Evolutionary conservation across 2,113 vertebrate genomes (phyloP).

Genomic region (Dendropsophus ebraccatus): DNA sequence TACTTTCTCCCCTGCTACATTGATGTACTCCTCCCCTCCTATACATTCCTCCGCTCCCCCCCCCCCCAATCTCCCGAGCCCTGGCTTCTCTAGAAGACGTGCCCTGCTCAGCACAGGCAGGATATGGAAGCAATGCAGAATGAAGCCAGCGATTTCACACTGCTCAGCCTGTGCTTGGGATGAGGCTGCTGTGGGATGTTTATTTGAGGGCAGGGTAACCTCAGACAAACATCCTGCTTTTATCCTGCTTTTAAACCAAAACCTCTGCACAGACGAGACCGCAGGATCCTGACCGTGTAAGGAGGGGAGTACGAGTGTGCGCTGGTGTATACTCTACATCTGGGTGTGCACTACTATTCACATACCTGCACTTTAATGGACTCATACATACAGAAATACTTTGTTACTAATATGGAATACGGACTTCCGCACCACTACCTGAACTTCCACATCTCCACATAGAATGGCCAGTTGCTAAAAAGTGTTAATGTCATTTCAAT

Average conservation of each 20-base stretch:
- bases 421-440: neutral
- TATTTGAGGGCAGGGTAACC: constrained; percentile 89
- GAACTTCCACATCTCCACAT: neutral
- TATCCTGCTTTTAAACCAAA: constrained; percentile 62
- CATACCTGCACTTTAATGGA: neutral
- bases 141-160: constrained; percentile 77
- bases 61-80: constrained; percentile 24
- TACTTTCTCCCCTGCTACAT: constrained; percentile 31
- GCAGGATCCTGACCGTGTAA: constrained; percentile 67
- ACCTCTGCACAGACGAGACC: constrained; percentile 64
- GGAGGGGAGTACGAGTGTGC: constrained; percentile 60
- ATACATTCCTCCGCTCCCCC: constrained; percentile 37
- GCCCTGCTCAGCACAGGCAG: constrained; percentile 45
- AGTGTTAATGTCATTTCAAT: no score
- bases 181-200: constrained; percentile 85
- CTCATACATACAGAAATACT: neutral
- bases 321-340: constrained; percentile 60
- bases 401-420: neutral
- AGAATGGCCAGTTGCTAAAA: no score
- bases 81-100: constrained; percentile 14
- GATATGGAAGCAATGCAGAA: constrained; percentile 75
- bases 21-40: constrained; percentile 42
- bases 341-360: neutral
- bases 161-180: constrained; percentile 74
- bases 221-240: constrained; percentile 92